A percentile compares a stretch with the other conserved stretches of the same genome.
Conservation (phyloP, 1,140 invertebrate genomes). For the Caerostris darwini region DNA sequence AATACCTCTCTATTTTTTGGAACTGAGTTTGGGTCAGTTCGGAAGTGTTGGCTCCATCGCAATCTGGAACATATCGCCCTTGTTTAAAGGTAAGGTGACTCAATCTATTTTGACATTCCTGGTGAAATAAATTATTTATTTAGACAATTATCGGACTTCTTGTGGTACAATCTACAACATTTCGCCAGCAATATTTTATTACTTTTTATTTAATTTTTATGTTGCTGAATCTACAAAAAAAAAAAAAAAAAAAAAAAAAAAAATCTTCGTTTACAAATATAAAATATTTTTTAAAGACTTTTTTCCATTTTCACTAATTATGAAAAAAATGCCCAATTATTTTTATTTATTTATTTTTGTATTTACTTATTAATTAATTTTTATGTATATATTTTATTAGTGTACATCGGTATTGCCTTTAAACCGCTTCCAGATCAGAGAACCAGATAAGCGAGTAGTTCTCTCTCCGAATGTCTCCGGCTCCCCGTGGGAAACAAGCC, state of each 20-base stretch:
- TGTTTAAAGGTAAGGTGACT: slow-evolving; percentile 95
- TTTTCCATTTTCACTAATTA: too few species aligned
- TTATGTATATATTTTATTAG: too few species aligned
- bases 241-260: neutral
- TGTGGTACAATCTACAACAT: neutral
- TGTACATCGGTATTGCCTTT: too few species aligned
- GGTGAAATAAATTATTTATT: slow-evolving; percentile 86
- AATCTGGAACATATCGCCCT: slow-evolving; percentile 97
- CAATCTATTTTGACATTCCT: slow-evolving; percentile 85
- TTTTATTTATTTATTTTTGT: too few species aligned
- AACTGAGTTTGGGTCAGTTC: slow-evolving; percentile 95
- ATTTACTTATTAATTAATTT: too few species aligned
- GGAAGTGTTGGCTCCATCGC: slow-evolving; percentile 95
- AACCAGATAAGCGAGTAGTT: too few species aligned
- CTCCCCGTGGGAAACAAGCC: too few species aligned
- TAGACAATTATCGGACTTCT: neutral
- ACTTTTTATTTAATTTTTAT: neutral
- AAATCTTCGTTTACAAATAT: neutral
- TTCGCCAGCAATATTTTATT: neutral
- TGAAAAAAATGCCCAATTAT: too few species aligned
- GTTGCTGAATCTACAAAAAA: too few species aligned
- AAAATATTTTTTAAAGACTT: neutral
- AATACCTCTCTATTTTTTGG: slow-evolving; percentile 96
- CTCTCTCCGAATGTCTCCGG: too few species aligned
- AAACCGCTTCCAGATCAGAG: too few species aligned